phyloP scores from a whole-genome alignment of 1,140 invertebrate species.

The Daktulosphaira vitifoliae region DNA sequence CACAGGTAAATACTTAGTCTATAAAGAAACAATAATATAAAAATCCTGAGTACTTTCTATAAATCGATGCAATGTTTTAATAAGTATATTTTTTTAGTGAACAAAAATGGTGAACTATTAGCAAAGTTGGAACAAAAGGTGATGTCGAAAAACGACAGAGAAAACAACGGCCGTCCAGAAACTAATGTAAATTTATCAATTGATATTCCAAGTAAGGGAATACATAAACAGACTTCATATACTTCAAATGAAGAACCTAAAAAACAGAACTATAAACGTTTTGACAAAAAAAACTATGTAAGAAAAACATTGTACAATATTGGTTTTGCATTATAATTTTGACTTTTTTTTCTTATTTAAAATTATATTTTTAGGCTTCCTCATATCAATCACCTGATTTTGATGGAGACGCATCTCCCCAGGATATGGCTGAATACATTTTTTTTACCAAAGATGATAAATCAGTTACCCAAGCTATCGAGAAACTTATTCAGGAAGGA shows the following conservation, averaged over 20 bases:
- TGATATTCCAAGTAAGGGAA: slow-evolving; percentile 33
- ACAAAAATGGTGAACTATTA: slow-evolving; percentile 35
- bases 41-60: no score
- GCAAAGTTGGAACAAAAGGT: slow-evolving; percentile 33
- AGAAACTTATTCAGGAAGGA: slow-evolving; percentile 61
- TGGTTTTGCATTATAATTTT: background rate
- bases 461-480: slow-evolving; percentile 60
- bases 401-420: slow-evolving; percentile 54
- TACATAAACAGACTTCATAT: slow-evolving; percentile 33
- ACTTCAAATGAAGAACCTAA: background rate
- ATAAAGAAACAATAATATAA: no score
- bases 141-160: slow-evolving; percentile 15
- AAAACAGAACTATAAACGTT: background rate
- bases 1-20: no score
- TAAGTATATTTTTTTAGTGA: slow-evolving; percentile 24
- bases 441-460: slow-evolving; percentile 69
- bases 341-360: background rate
- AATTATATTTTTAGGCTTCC: no score
- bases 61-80: no score
- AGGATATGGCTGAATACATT: slow-evolving; percentile 67
- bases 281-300: slow-evolving; percentile 14
- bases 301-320: background rate
- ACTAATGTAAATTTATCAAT: slow-evolving; percentile 32
- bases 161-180: slow-evolving; percentile 1
- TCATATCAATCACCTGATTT: no score